phyloP scores from a whole-genome alignment of 2,888 invertebrate genomes.

The Ceraclea dissimilis region DNA sequence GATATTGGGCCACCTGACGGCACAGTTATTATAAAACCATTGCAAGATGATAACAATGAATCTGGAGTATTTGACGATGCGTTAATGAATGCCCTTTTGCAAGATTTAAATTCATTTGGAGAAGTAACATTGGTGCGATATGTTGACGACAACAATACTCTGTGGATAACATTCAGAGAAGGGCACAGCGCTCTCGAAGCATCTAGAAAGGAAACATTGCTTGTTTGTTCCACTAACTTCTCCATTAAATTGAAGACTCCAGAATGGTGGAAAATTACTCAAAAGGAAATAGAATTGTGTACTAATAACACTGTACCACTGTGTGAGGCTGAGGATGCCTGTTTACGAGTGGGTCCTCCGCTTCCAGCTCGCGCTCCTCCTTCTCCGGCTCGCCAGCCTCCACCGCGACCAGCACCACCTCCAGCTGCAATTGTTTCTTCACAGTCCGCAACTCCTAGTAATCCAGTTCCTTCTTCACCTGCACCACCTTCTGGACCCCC shows the following conservation, averaged over 20 bases:
- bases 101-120: slow-evolving; percentile 76
- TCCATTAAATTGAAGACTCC: slow-evolving; percentile 72
- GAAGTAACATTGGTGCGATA: slow-evolving; percentile 88
- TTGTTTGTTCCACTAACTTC: slow-evolving; percentile 59
- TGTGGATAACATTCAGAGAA: slow-evolving; percentile 89
- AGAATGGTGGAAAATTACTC: slow-evolving; percentile 76
- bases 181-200: slow-evolving; percentile 82
- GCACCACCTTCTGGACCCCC: slow-evolving; percentile 60
- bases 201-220: slow-evolving; percentile 47
- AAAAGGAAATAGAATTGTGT: slow-evolving; percentile 76
- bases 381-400: slow-evolving; percentile 54
- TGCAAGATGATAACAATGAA: slow-evolving; percentile 44
- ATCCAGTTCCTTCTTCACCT: slow-evolving; percentile 51
- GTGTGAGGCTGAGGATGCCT: slow-evolving; percentile 45
- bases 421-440: slow-evolving; percentile 44
- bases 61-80: slow-evolving; percentile 69
- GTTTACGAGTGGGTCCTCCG: slow-evolving; percentile 41
- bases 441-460: slow-evolving; percentile 46
- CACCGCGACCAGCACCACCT: slow-evolving; percentile 54
- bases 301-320: slow-evolving; percentile 79
- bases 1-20: slow-evolving; percentile 93
- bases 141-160: slow-evolving; percentile 68
- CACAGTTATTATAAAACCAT: slow-evolving; percentile 69
- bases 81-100: slow-evolving; percentile 70
- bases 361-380: slow-evolving; percentile 46